A percentile compares a stretch with the other conserved stretches of the same genome.
These are phyloP conservation scores for Antrozous pallidus DNA, from an alignment of 2,797 vertebrate genomes.

Conservation along the genomic window DNA sequence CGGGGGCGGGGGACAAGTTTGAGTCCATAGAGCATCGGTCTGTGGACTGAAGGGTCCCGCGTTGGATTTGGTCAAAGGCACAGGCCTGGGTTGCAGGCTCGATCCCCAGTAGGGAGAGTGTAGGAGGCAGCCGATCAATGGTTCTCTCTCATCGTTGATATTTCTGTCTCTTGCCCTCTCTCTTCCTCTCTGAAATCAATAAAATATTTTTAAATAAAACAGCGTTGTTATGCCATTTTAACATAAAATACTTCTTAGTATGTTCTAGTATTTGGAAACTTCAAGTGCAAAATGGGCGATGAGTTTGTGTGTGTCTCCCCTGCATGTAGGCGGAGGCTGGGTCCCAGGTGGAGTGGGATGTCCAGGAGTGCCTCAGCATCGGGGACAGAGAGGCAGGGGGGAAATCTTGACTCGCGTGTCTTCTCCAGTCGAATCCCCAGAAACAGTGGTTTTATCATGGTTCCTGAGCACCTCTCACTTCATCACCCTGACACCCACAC, in stretches of 20 bases:
- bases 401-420: neutral
- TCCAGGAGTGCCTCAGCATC: too few relatives aligned
- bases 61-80: too few relatives aligned
- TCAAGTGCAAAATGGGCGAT: neutral
- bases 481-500: neutral
- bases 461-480: constrained; percentile 1
- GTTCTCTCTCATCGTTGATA: too few relatives aligned
- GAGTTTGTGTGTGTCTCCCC: neutral
- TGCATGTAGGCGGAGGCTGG: neutral
- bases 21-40: too few relatives aligned
- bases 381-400: neutral
- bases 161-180: too few relatives aligned
- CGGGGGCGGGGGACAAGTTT: too few relatives aligned
- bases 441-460: neutral
- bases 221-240: neutral
- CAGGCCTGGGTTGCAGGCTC: too few relatives aligned
- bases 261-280: neutral
- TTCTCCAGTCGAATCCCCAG: neutral
- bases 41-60: too few relatives aligned
- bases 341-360: too few relatives aligned
- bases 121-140: too few relatives aligned
- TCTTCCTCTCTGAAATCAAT: too few relatives aligned
- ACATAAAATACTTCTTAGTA: neutral
- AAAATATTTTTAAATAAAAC: neutral
- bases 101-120: too few relatives aligned